Evolutionary conservation across 23 tunicate genomes (phyloP).

Genomic region (Clavelina lepadiformis): DNA sequence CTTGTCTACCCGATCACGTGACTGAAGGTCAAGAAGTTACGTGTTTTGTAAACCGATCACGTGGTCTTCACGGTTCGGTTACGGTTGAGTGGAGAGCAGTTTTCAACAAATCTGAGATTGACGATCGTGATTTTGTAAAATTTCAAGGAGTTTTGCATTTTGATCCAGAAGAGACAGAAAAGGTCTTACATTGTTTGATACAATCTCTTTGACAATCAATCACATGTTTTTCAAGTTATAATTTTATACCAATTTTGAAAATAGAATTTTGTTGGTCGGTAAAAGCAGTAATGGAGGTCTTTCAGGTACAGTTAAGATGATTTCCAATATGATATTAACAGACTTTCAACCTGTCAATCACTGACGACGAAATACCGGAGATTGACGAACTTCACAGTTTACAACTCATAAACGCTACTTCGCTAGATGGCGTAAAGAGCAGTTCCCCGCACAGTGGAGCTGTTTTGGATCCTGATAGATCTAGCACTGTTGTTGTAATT

Average conservation of each 20-base stretch:
- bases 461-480: constrained; percentile 16
- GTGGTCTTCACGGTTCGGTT: constrained; percentile 43
- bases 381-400: constrained; percentile 36
- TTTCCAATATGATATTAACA: too few relatives aligned
- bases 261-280: not conserved
- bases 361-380: constrained; percentile 57
- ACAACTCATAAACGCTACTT: constrained; percentile 1
- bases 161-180: constrained; percentile 25
- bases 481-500: constrained; percentile 16
- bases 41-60: constrained; percentile 57
- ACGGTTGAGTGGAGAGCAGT: constrained; percentile 53
- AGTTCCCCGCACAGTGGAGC: constrained; percentile 62
- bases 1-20: constrained; percentile 60
- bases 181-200: constrained; percentile 15
- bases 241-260: not conserved
- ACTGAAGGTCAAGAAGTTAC: constrained; percentile 39
- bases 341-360: constrained; percentile 31
- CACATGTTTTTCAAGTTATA: not conserved
- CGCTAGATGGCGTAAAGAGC: constrained; percentile 42
- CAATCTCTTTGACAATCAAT: not conserved
- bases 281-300: not conserved
- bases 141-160: constrained; percentile 26
- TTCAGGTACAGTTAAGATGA: too few relatives aligned
- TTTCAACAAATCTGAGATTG: not conserved
- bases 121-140: constrained; percentile 24